A percentile compares a stretch with the other conserved stretches of the same genome.
phyloP scores from a whole-genome alignment of 2,113 vertebrate species.

The Mastomys natalensis region DNA sequence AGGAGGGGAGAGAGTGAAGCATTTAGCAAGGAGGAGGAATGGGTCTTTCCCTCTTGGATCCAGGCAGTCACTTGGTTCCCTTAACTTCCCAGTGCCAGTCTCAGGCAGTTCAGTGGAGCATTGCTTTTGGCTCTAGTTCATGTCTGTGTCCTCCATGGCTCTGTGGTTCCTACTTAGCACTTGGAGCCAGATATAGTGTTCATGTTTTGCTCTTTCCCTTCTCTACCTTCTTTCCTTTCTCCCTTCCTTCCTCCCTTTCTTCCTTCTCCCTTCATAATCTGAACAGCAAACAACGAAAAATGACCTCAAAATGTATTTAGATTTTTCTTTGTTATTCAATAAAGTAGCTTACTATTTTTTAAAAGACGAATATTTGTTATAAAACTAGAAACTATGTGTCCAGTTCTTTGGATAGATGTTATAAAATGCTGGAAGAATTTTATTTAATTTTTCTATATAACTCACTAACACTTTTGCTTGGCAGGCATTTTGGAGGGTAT shows the following conservation, averaged over 20 bases:
- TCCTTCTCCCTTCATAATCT: conserved; percentile 13
- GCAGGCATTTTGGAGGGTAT: conserved; percentile 36
- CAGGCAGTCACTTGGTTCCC: background rate
- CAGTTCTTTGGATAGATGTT: conserved; percentile 61
- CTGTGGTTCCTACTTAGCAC: background rate
- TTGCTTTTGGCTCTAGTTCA: conserved; percentile 36
- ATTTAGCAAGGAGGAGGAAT: conserved; percentile 19
- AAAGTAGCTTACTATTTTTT: conserved; percentile 26
- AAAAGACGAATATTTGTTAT: conserved; percentile 20
- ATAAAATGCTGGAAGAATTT: conserved; percentile 49
- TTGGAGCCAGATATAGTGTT: background rate
- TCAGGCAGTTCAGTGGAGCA: background rate
- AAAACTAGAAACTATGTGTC: conserved; percentile 49
- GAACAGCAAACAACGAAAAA: conserved; percentile 42
- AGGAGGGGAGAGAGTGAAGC: background rate
- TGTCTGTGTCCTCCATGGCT: background rate
- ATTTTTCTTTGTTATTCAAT: conserved; percentile 77
- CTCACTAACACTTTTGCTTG: no score
- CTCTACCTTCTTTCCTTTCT: background rate
- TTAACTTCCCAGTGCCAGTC: background rate
- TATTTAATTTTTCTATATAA: conserved; percentile 61
- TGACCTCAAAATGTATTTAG: conserved; percentile 73
- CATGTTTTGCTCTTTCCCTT: background rate
- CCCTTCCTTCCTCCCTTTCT: background rate
- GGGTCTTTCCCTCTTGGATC: background rate